These are phyloP conservation scores for Bombus terrestris DNA, from an alignment of 1,140 invertebrate genomes.

Conservation along the genomic window DNA sequence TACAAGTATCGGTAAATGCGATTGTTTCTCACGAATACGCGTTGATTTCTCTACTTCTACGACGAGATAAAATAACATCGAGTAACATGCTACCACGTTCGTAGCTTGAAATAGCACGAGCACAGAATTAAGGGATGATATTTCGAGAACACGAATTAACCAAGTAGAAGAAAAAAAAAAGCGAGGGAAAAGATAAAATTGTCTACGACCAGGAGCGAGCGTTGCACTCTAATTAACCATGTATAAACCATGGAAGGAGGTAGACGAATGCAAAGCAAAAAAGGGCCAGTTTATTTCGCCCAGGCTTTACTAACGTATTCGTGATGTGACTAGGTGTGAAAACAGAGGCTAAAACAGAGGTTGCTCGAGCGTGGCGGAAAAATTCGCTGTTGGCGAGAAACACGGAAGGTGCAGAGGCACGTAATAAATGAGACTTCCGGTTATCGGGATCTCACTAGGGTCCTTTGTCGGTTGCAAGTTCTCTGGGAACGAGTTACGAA, in stretches of 20 bases:
- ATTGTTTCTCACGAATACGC: background rate
- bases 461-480: background rate
- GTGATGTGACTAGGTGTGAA: conserved; percentile 1
- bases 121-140: background rate
- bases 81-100: too few relatives aligned
- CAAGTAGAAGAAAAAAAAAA: background rate
- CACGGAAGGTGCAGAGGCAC: background rate
- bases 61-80: background rate
- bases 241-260: background rate
- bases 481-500: background rate
- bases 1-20: background rate
- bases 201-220: background rate
- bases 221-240: conserved; percentile 15
- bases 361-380: background rate
- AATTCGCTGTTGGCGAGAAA: background rate
- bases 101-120: too few relatives aligned
- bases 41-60: background rate
- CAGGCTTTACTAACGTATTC: background rate
- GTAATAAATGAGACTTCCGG: conserved; percentile 44
- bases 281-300: background rate
- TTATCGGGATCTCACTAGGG: conserved; percentile 25
- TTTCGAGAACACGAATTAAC: background rate
- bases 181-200: background rate
- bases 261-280: too few relatives aligned
- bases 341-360: background rate